Percentiles rank a stretch among this genome's conserved stretches.
Evolutionary conservation across 2,113 vertebrate genomes (phyloP).

Genomic region (Melierax canorus): DNA sequence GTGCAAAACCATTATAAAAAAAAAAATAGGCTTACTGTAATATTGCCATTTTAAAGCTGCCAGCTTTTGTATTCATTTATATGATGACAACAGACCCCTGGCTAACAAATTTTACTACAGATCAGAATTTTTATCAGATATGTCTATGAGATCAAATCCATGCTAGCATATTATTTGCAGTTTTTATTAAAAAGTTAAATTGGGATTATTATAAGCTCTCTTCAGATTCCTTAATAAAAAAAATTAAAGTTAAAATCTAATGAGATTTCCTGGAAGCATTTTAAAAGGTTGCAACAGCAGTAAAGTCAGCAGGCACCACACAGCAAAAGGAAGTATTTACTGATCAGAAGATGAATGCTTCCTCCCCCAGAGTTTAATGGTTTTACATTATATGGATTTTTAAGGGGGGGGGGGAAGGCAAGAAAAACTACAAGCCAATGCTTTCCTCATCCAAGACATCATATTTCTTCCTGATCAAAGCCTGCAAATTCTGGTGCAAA

Average conservation of each 20-base stretch:
- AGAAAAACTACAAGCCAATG: not conserved
- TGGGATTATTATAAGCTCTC: not conserved
- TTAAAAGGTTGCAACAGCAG: not conserved
- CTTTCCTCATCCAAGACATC: not conserved
- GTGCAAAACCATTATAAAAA: not conserved
- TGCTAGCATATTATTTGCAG: constrained; percentile 1
- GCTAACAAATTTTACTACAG: not conserved
- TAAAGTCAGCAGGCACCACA: not conserved
- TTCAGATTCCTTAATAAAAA: constrained; percentile 16
- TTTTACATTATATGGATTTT: not conserved
- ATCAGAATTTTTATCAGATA: constrained; percentile 19
- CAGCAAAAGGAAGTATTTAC: constrained; percentile 15
- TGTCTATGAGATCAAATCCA: constrained; percentile 21
- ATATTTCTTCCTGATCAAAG: not conserved
- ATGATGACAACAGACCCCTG: not conserved
- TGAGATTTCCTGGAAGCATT: constrained; percentile 18
- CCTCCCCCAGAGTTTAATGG: not conserved
- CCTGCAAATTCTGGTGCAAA: not conserved
- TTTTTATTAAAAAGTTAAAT: constrained; percentile 43
- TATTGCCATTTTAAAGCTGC: constrained; percentile 14
- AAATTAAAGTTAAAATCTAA: not conserved
- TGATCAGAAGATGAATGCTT: not conserved
- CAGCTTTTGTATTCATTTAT: constrained; percentile 25
- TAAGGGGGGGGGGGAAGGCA: not conserved
- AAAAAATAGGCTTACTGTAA: not conserved